phyloP scores from a whole-genome alignment of 2,888 invertebrate genomes.

The Timema podura region DNA sequence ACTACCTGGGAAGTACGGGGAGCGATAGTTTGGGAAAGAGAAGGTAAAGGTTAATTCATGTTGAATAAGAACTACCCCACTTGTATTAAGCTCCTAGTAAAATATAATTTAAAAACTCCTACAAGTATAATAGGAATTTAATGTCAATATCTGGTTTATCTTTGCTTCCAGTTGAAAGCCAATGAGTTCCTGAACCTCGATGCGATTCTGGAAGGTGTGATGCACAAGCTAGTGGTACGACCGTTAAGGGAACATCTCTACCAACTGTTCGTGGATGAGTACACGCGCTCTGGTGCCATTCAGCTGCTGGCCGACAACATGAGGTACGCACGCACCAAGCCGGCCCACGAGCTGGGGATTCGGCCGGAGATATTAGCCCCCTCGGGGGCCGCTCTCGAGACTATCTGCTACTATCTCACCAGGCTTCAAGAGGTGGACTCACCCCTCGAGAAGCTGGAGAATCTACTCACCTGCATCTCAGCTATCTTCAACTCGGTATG shows the following conservation, averaged over 20 bases:
- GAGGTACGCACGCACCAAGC: constrained; percentile 62
- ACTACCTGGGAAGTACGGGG: too few species aligned
- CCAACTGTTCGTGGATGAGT: constrained; percentile 82
- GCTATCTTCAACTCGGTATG: constrained; percentile 70
- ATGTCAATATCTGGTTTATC: background rate
- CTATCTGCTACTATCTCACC: constrained; percentile 72
- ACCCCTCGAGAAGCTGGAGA: constrained; percentile 88
- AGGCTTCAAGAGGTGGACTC: constrained; percentile 88
- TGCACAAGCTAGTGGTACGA: constrained; percentile 85
- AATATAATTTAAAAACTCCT: too few species aligned
- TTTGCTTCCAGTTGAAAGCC: constrained; percentile 61
- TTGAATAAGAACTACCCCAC: too few species aligned
- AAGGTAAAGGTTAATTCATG: too few species aligned
- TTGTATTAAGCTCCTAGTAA: too few species aligned
- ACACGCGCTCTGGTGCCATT: constrained; percentile 69
- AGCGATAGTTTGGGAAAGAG: too few species aligned
- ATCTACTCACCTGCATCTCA: constrained; percentile 82
- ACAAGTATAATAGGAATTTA: too few species aligned
- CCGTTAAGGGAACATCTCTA: constrained; percentile 82
- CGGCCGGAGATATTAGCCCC: constrained; percentile 75
- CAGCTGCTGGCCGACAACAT: constrained; percentile 68
- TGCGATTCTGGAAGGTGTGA: constrained; percentile 89
- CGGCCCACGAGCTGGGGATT: constrained; percentile 64
- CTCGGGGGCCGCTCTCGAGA: constrained; percentile 66
- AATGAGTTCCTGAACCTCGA: constrained; percentile 95